phyloP scores from a whole-genome alignment of 1,140 invertebrate genomes.

The Drosophila virilis region DNA sequence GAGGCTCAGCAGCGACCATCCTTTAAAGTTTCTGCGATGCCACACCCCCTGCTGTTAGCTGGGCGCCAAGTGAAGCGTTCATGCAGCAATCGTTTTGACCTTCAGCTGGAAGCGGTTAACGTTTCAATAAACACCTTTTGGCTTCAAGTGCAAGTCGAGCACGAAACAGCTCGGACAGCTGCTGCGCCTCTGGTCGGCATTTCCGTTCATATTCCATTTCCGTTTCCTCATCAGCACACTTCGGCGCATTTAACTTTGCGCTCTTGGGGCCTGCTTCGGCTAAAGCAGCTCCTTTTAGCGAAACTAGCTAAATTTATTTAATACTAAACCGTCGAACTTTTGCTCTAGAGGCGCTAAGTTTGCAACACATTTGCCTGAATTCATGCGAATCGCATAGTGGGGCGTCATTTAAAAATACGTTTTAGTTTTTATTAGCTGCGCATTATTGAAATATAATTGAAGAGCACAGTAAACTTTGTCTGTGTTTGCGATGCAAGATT shows the following conservation, averaged over 20 bases:
- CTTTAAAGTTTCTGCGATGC: conserved; percentile 14
- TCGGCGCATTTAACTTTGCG: background rate
- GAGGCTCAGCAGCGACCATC: background rate
- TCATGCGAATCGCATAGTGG: background rate
- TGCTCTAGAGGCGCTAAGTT: too few relatives aligned
- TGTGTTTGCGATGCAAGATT: too few relatives aligned
- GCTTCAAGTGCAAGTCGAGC: background rate
- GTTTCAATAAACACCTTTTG: conserved; percentile 44
- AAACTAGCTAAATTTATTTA: conserved; percentile 68
- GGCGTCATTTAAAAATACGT: too few relatives aligned
- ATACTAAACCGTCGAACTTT: too few relatives aligned
- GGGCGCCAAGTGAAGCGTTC: conserved; percentile 20
- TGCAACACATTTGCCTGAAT: conserved; percentile 7
- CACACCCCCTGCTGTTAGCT: background rate
- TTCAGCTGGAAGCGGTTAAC: conserved; percentile 32
- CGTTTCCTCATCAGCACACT: conserved; percentile 61
- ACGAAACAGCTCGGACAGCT: conserved; percentile 32
- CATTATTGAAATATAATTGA: too few relatives aligned
- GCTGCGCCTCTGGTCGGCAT: conserved; percentile 31
- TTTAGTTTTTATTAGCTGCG: too few relatives aligned
- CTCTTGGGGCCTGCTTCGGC: conserved; percentile 8
- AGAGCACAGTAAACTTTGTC: too few relatives aligned
- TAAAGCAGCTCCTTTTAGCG: conserved; percentile 10
- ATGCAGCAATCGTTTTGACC: conserved; percentile 36
- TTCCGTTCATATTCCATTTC: conserved; percentile 77